Base-by-base conservation (phyloP, 2,113 vertebrate genomes). In the Cynoglossus semilaevis region DNA sequence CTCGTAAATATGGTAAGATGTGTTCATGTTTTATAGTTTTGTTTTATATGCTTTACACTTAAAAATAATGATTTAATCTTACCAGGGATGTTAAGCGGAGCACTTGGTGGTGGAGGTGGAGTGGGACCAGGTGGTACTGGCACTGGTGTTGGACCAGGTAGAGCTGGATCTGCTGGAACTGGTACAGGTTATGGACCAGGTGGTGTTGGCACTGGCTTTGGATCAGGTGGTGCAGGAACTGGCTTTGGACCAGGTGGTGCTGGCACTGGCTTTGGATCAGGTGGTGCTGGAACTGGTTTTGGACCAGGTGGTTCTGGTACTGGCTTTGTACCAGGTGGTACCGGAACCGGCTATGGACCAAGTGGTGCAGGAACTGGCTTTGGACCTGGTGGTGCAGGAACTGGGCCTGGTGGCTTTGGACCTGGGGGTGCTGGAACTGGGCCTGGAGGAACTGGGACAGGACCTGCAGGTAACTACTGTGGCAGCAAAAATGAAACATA, bases 1-100 rank as follows among this genome's bases (percentile, higher is more conserved):
- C 86, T 53, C 86, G 80, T 50, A 88, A 88, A 88, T 88, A 88
- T 70, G 86, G 86, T 88, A 74, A 76, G 67, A 54, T 63, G 2
- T 15, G 5, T 7, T 22, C 22, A 1, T 52, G 8, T 36, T 1
- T 37, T n/a, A 44, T 44, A 38, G 18, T 0, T 55, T 4, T 19
- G 15, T 35, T 4, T 2, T 37, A 37, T 3, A 38, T 1, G 8
- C 7, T 12, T 7, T 19, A 18, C 35, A 44, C 15, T 14, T 6
- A 4, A 51, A 66, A 37, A 12, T 3, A 40, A 19, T 1, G 22
- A 1, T 42, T 66, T 8, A 65, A 46, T 8, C 4, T 10, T 40
- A 1, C 36, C 5, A 87, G 85, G 80, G 4, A 83, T 82, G 79
- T 53, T 85, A 52, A 81, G 63, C 74, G 83, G 81, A 49, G 60